These are phyloP conservation scores for Grantiella picta DNA, from an alignment of 2,113 vertebrate genomes.

Conservation along the genomic window DNA sequence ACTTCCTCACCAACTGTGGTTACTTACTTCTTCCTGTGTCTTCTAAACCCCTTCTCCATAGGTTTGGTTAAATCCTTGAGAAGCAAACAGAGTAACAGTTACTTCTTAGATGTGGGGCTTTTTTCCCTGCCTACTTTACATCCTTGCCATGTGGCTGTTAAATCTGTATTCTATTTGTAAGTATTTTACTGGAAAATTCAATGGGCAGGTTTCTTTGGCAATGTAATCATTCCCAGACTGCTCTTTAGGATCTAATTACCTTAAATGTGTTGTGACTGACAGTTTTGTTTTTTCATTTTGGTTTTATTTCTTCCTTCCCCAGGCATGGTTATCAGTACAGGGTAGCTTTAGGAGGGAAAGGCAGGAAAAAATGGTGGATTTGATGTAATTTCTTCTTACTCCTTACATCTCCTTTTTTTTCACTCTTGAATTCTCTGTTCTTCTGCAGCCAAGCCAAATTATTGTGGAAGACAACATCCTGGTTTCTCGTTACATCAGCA, in stretches of 20 bases:
- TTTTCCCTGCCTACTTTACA: neutral
- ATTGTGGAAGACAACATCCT: slow-evolving; percentile 92
- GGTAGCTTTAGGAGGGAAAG: neutral
- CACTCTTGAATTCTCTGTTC: slow-evolving; percentile 44
- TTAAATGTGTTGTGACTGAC: neutral
- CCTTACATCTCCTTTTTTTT: neutral
- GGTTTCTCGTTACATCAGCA: slow-evolving; percentile 92
- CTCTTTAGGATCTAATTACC: neutral
- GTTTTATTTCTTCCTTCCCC: neutral
- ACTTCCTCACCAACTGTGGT: neutral
- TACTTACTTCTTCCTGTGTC: neutral
- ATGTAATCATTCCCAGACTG: neutral
- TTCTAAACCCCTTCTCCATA: neutral
- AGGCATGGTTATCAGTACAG: neutral
- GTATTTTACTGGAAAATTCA: neutral
- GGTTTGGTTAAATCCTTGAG: neutral
- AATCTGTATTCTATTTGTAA: neutral
- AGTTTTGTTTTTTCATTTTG: neutral
- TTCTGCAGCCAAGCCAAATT: slow-evolving; percentile 89
- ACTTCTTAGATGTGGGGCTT: neutral
- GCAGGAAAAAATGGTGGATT: neutral
- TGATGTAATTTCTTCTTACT: neutral
- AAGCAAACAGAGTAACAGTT: neutral
- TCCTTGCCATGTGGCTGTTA: neutral
- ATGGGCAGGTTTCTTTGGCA: neutral